Conservation (phyloP, 2,113 vertebrate genomes). For the Oncorhynchus tshawytscha region DNA sequence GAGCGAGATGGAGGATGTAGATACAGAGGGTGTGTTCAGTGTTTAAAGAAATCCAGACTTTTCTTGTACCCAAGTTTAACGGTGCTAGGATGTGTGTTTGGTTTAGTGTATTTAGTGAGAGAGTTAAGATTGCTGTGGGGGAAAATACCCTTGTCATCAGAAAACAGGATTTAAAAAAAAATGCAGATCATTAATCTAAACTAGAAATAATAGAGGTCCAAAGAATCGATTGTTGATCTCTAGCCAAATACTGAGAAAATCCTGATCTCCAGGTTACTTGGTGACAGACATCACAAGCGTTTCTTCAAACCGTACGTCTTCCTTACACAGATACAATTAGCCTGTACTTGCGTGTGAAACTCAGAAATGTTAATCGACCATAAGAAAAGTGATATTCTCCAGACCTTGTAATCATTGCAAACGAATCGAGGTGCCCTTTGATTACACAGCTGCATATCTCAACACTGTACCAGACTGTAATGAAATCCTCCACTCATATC, state of each 20-base stretch:
- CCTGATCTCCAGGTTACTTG: conserved; percentile 7
- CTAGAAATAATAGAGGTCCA: no score
- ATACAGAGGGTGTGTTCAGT: no score
- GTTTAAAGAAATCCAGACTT: no score
- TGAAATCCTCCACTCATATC: conserved; percentile 9
- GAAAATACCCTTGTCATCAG: no score
- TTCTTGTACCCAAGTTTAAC: no score
- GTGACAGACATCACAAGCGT: no score
- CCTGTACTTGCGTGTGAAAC: not conserved
- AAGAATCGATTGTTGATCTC: not conserved
- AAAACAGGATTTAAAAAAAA: no score
- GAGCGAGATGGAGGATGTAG: no score
- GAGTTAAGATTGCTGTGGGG: no score
- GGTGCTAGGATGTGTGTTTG: not conserved
- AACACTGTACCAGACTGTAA: not conserved
- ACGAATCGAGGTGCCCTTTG: not conserved
- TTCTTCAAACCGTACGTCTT: conserved; percentile 32
- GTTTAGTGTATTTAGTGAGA: no score
- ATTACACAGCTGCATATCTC: not conserved
- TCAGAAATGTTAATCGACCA: no score
- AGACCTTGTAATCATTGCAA: not conserved
- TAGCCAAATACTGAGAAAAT: conserved; percentile 26
- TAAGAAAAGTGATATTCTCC: not conserved
- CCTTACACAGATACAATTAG: not conserved
- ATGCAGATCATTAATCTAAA: no score